Evolutionary conservation across 1,140 invertebrate genomes (phyloP).

Genomic region (Ips typographus): DNA sequence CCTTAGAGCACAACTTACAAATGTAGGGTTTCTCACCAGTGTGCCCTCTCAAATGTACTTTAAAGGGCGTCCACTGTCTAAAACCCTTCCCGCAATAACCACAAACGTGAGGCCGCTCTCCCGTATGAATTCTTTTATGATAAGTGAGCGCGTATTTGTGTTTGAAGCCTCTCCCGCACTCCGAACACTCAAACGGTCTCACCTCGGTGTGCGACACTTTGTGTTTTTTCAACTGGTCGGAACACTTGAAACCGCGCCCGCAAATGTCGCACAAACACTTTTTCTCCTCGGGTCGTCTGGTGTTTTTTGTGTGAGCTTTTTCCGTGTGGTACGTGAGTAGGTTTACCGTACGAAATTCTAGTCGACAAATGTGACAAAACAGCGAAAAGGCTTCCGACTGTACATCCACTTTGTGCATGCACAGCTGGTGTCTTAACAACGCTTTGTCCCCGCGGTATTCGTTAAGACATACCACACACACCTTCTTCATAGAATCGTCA

Average conservation of each 20-base stretch:
- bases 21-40: constrained; percentile 41
- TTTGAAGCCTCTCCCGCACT: constrained; percentile 56
- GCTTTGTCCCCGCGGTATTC: constrained; percentile 20
- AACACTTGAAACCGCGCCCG: constrained; percentile 58
- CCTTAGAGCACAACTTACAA: constrained; percentile 30
- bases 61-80: constrained; percentile 47
- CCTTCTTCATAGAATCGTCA: constrained; percentile 44
- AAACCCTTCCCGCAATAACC: constrained; percentile 57
- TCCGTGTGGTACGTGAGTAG: constrained; percentile 23
- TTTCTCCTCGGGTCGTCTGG: constrained; percentile 39
- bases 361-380: constrained; percentile 49
- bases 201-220: constrained; percentile 60
- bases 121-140: constrained; percentile 59
- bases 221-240: constrained; percentile 61
- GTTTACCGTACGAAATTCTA: constrained; percentile 40
- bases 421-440: constrained; percentile 20
- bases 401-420: constrained; percentile 48
- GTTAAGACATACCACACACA: constrained; percentile 22
- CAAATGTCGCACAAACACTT: constrained; percentile 57
- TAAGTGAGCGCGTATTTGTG: constrained; percentile 58
- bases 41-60: constrained; percentile 55
- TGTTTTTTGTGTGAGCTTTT: constrained; percentile 35
- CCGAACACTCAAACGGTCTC: constrained; percentile 54
- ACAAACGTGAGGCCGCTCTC: constrained; percentile 57
- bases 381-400: constrained; percentile 40